These are phyloP conservation scores for Atractosteus spatula DNA, from an alignment of 2,113 vertebrate species.

Conservation along the genomic window DNA sequence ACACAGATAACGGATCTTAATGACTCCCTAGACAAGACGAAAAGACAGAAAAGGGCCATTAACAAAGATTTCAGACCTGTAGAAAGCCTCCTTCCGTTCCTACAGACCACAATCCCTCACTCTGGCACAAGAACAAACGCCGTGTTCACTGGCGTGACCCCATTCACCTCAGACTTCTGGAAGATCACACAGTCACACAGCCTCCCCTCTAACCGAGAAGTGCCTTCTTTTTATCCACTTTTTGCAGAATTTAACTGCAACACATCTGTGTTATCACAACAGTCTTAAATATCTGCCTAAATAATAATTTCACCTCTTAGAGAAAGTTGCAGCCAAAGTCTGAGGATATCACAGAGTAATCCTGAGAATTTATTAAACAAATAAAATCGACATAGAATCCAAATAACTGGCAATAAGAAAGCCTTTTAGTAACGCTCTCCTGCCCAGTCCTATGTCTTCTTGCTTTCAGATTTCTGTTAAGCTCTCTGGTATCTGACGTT, in stretches of 20 bases:
- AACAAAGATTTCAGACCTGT: not conserved
- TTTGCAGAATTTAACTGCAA: not conserved
- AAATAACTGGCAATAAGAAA: too few species aligned
- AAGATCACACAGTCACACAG: not conserved
- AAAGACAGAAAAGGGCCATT: not conserved
- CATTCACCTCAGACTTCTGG: not conserved
- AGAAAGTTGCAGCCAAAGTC: too few species aligned
- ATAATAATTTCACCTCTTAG: too few species aligned
- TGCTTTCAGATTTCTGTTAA: too few species aligned
- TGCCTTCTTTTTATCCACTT: not conserved
- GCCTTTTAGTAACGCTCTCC: too few species aligned
- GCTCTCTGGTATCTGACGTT: too few species aligned
- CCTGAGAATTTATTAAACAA: too few species aligned
- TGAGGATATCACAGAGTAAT: too few species aligned
- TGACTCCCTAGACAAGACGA: not conserved
- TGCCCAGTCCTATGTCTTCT: too few species aligned
- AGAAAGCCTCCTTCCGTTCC: not conserved
- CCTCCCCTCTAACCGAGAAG: not conserved
- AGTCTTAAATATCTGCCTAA: too few species aligned
- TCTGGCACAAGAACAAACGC: conserved; percentile 1
- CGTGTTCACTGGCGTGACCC: not conserved
- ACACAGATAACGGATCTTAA: not conserved
- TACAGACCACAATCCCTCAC: not conserved
- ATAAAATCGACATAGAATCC: too few species aligned
- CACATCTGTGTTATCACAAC: too few species aligned